phyloP scores from a whole-genome alignment of 2,888 invertebrate species.

The Melieria picta region DNA sequence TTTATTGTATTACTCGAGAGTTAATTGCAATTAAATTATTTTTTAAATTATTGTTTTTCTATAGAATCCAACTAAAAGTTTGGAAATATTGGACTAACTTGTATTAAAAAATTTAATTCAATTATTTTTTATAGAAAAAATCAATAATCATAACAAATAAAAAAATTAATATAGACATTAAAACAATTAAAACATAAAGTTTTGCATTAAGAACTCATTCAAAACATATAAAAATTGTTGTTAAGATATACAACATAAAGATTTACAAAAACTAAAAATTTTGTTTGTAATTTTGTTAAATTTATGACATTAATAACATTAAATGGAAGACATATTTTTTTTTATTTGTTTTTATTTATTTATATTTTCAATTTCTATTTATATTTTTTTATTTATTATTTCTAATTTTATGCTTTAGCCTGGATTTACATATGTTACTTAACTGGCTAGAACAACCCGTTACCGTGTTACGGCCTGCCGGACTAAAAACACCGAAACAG shows the following conservation, averaged over 20 bases:
- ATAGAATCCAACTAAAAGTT: neutral
- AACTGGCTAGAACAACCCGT: too few relatives aligned
- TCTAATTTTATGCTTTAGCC: too few relatives aligned
- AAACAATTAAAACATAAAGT: neutral
- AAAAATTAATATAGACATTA: neutral
- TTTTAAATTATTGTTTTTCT: too few relatives aligned
- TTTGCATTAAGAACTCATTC: neutral
- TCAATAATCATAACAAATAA: neutral
- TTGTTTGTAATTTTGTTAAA: neutral
- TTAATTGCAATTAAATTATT: too few relatives aligned
- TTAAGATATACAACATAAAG: neutral
- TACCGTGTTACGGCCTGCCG: too few relatives aligned
- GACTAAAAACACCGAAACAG: too few relatives aligned
- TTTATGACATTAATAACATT: neutral
- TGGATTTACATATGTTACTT: too few relatives aligned
- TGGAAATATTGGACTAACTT: too few relatives aligned
- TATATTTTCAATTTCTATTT: neutral
- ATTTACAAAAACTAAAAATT: neutral
- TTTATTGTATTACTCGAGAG: too few relatives aligned
- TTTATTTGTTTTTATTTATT: neutral
- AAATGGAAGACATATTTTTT: neutral
- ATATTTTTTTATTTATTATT: neutral
- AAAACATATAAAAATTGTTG: neutral
- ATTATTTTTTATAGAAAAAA: neutral
- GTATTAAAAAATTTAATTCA: too few relatives aligned